Percentiles rank a stretch among this genome's conserved stretches.
Conservation (phyloP, 2,888 invertebrate genomes). For the Hartigia nigra region DNA sequence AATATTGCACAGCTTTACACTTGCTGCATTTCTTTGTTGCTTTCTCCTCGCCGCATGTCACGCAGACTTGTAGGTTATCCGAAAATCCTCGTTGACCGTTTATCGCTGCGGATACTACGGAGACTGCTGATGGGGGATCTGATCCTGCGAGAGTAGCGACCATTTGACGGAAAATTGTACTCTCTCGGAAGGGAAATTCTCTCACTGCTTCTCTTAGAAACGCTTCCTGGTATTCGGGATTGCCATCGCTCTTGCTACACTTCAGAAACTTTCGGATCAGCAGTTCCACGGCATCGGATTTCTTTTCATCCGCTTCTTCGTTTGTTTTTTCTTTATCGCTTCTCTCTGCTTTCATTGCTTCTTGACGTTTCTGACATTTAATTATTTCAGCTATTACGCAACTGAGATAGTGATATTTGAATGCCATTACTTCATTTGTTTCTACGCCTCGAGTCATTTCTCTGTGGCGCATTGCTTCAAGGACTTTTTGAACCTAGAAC, state of each 20-base stretch:
- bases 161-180: constrained; percentile 89
- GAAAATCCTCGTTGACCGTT: constrained; percentile 89
- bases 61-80: constrained; percentile 77
- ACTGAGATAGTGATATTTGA: constrained; percentile 87
- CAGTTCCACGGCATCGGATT: constrained; percentile 78
- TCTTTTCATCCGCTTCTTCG: constrained; percentile 57
- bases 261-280: constrained; percentile 82
- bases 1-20: constrained; percentile 94
- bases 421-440: constrained; percentile 90
- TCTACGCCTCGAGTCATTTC: constrained; percentile 87
- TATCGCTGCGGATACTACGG: constrained; percentile 82
- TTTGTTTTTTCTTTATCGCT: constrained; percentile 58
- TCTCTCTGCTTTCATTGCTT: constrained; percentile 66
- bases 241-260: constrained; percentile 77
- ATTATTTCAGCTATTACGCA: constrained; percentile 80
- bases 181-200: constrained; percentile 91
- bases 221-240: constrained; percentile 72
- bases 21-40: constrained; percentile 94
- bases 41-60: constrained; percentile 88
- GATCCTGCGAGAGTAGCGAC: constrained; percentile 80
- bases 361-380: constrained; percentile 77
- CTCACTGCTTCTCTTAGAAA: constrained; percentile 88
- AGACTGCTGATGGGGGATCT: constrained; percentile 77
- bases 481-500: constrained; percentile 73
- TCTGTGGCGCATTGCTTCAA: constrained; percentile 85